These are phyloP conservation scores for Drosophila melanosoma DNA, from an alignment of 2,888 invertebrate species.

Conservation along the genomic window DNA sequence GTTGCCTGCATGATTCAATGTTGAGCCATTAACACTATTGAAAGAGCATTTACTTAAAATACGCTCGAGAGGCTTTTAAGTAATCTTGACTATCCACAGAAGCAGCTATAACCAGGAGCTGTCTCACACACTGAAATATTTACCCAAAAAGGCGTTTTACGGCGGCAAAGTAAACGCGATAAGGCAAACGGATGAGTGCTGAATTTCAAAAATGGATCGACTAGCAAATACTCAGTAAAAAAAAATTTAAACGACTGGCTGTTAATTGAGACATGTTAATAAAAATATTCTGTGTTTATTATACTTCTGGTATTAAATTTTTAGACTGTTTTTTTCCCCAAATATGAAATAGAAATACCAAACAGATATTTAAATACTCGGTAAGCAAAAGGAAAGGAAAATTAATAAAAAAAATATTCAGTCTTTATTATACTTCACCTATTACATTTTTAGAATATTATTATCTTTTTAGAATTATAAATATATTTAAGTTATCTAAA, in stretches of 20 bases:
- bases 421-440: too few relatives aligned
- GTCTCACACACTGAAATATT: slow-evolving; percentile 48
- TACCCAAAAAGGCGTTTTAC: slow-evolving; percentile 55
- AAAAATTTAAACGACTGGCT: not conserved
- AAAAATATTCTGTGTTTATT: not conserved
- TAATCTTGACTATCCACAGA: slow-evolving; percentile 10
- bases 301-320: not conserved
- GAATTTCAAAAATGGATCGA: too few relatives aligned
- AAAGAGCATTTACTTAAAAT: slow-evolving; percentile 34
- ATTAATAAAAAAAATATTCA: too few relatives aligned
- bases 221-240: not conserved
- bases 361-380: too few relatives aligned
- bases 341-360: too few relatives aligned
- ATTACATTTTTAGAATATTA: too few relatives aligned
- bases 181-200: slow-evolving; percentile 11
- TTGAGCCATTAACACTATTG: slow-evolving; percentile 18
- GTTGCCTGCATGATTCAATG: slow-evolving; percentile 8
- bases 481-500: not conserved
- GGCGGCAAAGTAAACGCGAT: slow-evolving; percentile 41
- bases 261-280: not conserved
- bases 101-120: slow-evolving; percentile 25
- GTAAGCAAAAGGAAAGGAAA: too few relatives aligned
- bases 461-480: too few relatives aligned
- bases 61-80: slow-evolving; percentile 34
- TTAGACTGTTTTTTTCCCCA: too few relatives aligned